Evolutionary conservation across 2,888 invertebrate genomes (phyloP), one percentile per base, ranked within the genome.

Genomic region (Plemyria rubiginata): DNA sequence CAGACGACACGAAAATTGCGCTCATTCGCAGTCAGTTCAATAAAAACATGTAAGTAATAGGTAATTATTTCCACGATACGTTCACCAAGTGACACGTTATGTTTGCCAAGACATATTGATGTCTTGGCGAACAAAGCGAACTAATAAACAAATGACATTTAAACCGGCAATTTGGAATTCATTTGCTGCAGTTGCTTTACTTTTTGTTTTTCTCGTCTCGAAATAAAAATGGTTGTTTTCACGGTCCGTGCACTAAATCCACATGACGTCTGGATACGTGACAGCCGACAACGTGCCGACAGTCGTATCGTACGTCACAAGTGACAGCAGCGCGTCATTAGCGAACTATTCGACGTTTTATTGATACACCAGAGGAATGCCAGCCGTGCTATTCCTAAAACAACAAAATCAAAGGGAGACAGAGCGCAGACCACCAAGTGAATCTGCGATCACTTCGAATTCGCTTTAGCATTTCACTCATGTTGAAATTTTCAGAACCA

Each of bases 311-410:
- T 55, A 46, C 53, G 60, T 60, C 67, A 58, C 46, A 28, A 52
- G 41, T 65, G 60, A 65, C 65, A 56, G 55, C 46, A 16, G 52
- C n/a, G 45, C 54, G 59, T 67, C 52, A 65, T 65, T 60, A 59
- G 52, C 51, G 28, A 55, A 36, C n/a, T 29, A 43, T 22, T 38
- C 45, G 16, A 46, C 32, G 48, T 56, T 32, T 32, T 38, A 41
- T 50, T 57, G 53, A 56, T 59, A 51, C 46, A 55, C 56, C 40
- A 28, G 28, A 3, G 28, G 48, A 48, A 48, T 28, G 22, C n/a
- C 28, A 22, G 28, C 12, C 11, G 22, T 22, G 22, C 22, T 22
- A 22, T 22, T 22, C 22, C 22, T 1, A 2, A 22, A 22, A 22
- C 22, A 22, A 22, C 22, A 22, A 22, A n/a, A n/a, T n/a, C n/a